Base-by-base conservation (phyloP, 2,888 invertebrate genomes). In the Apotomis betuletana region DNA sequence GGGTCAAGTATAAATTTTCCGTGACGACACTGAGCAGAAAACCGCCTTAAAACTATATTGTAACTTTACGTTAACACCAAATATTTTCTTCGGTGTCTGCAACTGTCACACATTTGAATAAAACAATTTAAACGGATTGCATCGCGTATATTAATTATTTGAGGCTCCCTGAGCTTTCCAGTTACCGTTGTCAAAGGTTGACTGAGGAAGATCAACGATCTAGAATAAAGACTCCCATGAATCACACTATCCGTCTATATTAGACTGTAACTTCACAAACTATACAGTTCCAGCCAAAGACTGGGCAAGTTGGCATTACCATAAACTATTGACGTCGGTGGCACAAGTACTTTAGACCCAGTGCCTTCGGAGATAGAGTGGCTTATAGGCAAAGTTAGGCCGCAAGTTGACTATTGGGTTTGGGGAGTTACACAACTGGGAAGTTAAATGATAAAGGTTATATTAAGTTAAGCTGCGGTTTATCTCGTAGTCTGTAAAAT, bases 351-450 rank as follows among this genome's bases (percentile, higher is more conserved):
- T 70, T 49, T 51, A 13, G 49, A 67, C 60, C 13, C 49, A 67
- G 44, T 27, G 15, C 12, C 8, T 54, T 60, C 54, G 65, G 65
- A 54, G 41, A 60, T 55, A 70, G 51, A 38, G 36, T 65, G 15
- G 58, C 70, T 55, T 70, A 65, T 60, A 65, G 60, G 15, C 38
- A 27, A 67, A 67, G 60, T 69, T 69, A 4, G 38, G n/a, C 49
- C 12, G 36, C 49, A 38, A 8, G 55, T 46, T 55, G 49, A 38
- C 55, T 69, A 62, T 69, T 62, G 62, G 55, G 15, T 57, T 69
- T n/a, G 12, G 44, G 13, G 38, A 55, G 67, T 55, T 67, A 38
- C 59, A 9, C 36, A 55, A 61, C 61, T 61, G n/a, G 13, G 55
- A 15, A 59, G 36, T 54, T 70, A 52, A n/a, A 41, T 9, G 13